Evolutionary conservation across 2,113 vertebrate species (phyloP).

Genomic region (Phainopepla nitens): DNA sequence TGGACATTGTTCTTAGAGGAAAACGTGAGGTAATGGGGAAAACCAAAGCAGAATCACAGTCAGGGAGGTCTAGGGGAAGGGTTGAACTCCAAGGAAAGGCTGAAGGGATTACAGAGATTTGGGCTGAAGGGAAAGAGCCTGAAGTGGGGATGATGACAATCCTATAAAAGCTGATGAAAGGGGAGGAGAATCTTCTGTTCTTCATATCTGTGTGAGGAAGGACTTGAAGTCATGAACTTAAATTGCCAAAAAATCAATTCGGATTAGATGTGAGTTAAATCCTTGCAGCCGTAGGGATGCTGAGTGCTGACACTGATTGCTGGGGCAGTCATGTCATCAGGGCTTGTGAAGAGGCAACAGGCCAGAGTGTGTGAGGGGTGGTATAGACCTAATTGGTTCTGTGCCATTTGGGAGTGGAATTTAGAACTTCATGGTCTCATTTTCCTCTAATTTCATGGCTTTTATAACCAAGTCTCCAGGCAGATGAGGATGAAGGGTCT

Average conservation of each 20-base stretch:
- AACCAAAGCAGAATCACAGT: not conserved
- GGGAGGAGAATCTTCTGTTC: slow-evolving; percentile 27
- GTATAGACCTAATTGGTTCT: not conserved
- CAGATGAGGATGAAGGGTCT: slow-evolving; percentile 8
- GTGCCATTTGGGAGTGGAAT: not conserved
- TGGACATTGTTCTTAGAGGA: not conserved
- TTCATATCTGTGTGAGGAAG: not conserved
- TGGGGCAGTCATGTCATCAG: not conserved
- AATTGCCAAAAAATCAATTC: slow-evolving; percentile 13
- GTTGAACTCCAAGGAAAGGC: not conserved
- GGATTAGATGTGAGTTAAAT: slow-evolving; percentile 32
- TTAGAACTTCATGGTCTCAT: not conserved
- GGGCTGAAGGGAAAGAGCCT: not conserved
- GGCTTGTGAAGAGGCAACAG: not conserved
- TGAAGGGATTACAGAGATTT: not conserved
- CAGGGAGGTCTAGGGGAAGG: not conserved
- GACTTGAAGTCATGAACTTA: not conserved
- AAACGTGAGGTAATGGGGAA: not conserved
- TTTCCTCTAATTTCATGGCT: not conserved
- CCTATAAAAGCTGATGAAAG: slow-evolving; percentile 55
- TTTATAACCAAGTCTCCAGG: not conserved
- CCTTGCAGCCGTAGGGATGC: not conserved
- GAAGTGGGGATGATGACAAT: slow-evolving; percentile 1
- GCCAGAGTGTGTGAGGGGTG: not conserved
- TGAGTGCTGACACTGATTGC: not conserved